Conservation (phyloP, 2,888 invertebrate genomes). For the Brassicogethes aeneus region DNA sequence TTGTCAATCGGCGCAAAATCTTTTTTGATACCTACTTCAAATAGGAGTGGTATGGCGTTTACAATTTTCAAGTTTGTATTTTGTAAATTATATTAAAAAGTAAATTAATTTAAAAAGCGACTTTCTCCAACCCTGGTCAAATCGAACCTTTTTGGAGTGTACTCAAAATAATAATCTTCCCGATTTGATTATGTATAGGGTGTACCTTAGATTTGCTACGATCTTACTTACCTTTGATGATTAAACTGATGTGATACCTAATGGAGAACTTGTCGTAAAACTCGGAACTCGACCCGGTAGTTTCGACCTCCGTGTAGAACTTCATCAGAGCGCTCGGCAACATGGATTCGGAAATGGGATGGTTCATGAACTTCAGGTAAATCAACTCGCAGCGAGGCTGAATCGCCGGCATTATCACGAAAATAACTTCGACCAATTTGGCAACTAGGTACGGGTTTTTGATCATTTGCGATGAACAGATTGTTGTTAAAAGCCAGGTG, state of each 20-base stretch:
- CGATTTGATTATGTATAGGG: too few species aligned
- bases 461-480: slow-evolving; percentile 84
- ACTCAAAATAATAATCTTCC: too few species aligned
- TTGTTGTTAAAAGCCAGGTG: slow-evolving; percentile 80
- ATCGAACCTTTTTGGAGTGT: too few species aligned
- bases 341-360: slow-evolving; percentile 71
- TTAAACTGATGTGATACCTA: slow-evolving; percentile 94
- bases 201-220: too few species aligned
- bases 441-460: slow-evolving; percentile 96
- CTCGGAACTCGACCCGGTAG: slow-evolving; percentile 94
- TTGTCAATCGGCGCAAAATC: too few species aligned
- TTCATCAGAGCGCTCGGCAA: slow-evolving; percentile 91
- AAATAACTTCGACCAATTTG: slow-evolving; percentile 87
- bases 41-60: too few species aligned
- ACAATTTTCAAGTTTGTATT: too few species aligned
- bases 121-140: too few species aligned
- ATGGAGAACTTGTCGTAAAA: slow-evolving; percentile 99
- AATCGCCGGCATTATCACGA: slow-evolving; percentile 66
- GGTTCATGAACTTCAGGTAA: slow-evolving; percentile 75
- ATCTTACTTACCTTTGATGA: slow-evolving; percentile 60
- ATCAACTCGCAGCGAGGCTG: slow-evolving; percentile 45
- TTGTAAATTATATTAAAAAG: too few species aligned
- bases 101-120: too few species aligned
- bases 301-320: slow-evolving; percentile 97
- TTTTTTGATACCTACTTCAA: too few species aligned